Percentiles rank a stretch among this genome's conserved stretches.
phyloP scores from a whole-genome alignment of 2,888 invertebrate species.

The Oligia strigilis region DNA sequence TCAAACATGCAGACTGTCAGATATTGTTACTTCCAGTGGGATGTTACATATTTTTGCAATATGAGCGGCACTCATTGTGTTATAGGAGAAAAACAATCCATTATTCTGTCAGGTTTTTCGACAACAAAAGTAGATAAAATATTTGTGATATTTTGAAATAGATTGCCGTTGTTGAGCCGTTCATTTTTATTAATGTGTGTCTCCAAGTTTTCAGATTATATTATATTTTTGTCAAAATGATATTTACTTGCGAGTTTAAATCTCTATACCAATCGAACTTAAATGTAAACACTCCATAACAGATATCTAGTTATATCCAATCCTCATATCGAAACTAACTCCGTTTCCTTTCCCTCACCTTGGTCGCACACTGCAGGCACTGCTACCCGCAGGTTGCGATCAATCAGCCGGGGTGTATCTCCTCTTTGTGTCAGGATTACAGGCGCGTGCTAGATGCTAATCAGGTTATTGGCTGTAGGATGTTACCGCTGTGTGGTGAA shows the following conservation, averaged over 20 bases:
- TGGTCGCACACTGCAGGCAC: neutral
- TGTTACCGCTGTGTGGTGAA: constrained; percentile 1
- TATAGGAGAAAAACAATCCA: no score
- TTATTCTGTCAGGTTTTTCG: no score
- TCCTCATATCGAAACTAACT: neutral
- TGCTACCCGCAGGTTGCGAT: constrained; percentile 60
- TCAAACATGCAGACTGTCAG: no score
- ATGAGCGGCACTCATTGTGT: no score
- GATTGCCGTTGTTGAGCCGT: no score
- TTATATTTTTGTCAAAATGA: neutral
- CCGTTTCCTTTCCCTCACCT: constrained; percentile 27
- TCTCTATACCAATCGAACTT: neutral
- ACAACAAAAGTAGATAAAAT: no score
- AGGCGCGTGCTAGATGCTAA: constrained; percentile 40
- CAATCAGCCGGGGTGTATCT: constrained; percentile 52
- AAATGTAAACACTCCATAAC: neutral
- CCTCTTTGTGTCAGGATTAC: constrained; percentile 59
- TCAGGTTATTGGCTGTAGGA: constrained; percentile 33
- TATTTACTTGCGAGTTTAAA: neutral
- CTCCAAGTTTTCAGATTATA: neutral
- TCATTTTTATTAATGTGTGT: no score
- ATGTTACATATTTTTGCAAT: no score
- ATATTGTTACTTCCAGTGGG: no score
- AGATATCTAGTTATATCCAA: neutral
- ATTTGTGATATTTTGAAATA: no score